phyloP scores from a whole-genome alignment of 2,888 invertebrate genomes.

The Platypus cylindrus region DNA sequence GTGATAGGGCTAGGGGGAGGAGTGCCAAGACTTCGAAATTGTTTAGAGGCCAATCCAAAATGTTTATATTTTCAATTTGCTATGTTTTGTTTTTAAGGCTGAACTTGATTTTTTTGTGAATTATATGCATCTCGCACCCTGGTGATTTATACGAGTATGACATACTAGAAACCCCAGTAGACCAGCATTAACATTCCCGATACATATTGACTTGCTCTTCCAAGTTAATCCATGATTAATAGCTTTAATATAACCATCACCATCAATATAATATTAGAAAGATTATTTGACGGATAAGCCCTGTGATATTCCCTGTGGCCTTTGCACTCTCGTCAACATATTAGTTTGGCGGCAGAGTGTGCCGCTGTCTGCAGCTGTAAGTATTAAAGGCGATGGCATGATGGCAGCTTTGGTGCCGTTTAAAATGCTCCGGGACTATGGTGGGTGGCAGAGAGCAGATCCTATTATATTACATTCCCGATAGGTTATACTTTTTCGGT shows the following conservation, averaged over 20 bases:
- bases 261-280: too few relatives aligned
- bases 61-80: background rate
- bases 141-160: too few relatives aligned
- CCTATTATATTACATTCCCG: slow-evolving; percentile 6
- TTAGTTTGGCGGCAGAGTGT: slow-evolving; percentile 14
- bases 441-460: slow-evolving; percentile 8
- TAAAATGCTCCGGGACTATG: slow-evolving; percentile 16
- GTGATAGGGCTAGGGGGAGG: slow-evolving; percentile 8
- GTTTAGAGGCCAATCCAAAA: slow-evolving; percentile 1
- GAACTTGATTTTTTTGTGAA: too few relatives aligned
- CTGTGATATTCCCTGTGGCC: slow-evolving; percentile 6
- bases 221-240: too few relatives aligned
- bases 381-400: slow-evolving; percentile 14
- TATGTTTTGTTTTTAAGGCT: too few relatives aligned
- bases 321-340: slow-evolving; percentile 9
- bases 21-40: slow-evolving; percentile 1
- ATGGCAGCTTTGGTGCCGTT: slow-evolving; percentile 15
- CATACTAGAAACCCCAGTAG: too few relatives aligned
- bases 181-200: too few relatives aligned
- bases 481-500: slow-evolving; percentile 4
- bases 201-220: too few relatives aligned
- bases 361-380: slow-evolving; percentile 14
- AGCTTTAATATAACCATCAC: too few relatives aligned
- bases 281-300: background rate
- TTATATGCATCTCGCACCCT: too few relatives aligned